Evolutionary conservation across 2,797 vertebrate species (phyloP), one percentile per base, ranked within the genome.

Genomic region (Lacerta bilineata): DNA sequence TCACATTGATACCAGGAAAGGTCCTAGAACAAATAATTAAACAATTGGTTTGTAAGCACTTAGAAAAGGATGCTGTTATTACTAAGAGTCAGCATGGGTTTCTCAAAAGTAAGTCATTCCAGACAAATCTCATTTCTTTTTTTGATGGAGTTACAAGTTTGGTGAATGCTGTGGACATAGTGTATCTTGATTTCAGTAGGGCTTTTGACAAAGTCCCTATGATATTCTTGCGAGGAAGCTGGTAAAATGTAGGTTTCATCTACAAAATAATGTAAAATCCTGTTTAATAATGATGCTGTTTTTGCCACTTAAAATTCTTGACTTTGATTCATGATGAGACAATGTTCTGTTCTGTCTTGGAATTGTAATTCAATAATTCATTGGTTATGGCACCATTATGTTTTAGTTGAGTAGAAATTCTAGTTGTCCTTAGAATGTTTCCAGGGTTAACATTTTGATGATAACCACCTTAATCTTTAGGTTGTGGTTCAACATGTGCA

Each of bases 401-500:
- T 66, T 46, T 61, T n/a, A 59, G 20, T 71, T 8, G 41, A 77
- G 29, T 15, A 43, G 36, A 43, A 66, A 61, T 39, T 9, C 61
- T 74, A 46, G 1, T 39, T 86, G 27, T 87, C 33, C 50, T 43
- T 75, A 15, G 74, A 81, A n/a, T 43, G 25, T 10, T 72, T 61
- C 43, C 29, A 10, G 36, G 41, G 84, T 50, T 64, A 83, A 0
- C 55, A 0, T 50, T 86, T 71, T 90, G 27, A 59, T 4, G 85
- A 92, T 83, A 23, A 83, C 55, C 13, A 0, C 79, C 1, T 91
- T 87, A 80, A 46, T 85, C 5, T 91, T 5, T 90, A 99, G 99
- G 98, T 99, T 87, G 97, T 99, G 1, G 99, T 99, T 85, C 98
- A 99, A 71, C 98, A 98, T 1, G 98, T 99, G 74, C 98, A 98